Evolutionary conservation across 1,140 invertebrate genomes (phyloP).

Genomic region (Lucilia cuprina): DNA sequence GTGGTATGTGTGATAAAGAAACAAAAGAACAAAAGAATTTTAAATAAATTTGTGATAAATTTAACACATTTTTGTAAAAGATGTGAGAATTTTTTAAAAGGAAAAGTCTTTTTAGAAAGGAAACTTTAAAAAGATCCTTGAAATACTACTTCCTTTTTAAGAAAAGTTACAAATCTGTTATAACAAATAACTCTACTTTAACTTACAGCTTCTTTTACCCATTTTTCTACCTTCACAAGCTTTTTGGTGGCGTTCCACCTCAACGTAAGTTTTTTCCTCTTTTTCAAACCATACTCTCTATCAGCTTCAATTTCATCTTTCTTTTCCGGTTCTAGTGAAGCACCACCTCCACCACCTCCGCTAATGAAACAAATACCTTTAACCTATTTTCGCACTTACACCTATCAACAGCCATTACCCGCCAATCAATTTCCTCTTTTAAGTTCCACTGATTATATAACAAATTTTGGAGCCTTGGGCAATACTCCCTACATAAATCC

Average conservation of each 20-base stretch:
- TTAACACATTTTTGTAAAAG: neutral
- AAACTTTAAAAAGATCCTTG: too few relatives aligned
- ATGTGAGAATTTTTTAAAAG: too few relatives aligned
- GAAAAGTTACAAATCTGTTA: too few relatives aligned
- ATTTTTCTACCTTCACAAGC: constrained; percentile 34
- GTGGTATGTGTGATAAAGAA: constrained; percentile 32
- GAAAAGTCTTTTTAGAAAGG: too few relatives aligned
- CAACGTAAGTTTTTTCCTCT: constrained; percentile 37
- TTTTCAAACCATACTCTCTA: neutral
- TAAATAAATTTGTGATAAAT: constrained; percentile 1
- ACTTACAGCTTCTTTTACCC: constrained; percentile 21
- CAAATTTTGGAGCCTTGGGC: neutral
- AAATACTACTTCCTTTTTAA: too few relatives aligned
- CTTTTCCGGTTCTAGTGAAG: constrained; percentile 43
- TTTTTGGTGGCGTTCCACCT: constrained; percentile 55
- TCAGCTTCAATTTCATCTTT: neutral
- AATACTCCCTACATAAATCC: constrained; percentile 46
- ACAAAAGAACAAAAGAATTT: neutral
- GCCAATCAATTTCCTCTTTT: constrained; percentile 46
- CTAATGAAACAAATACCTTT: constrained; percentile 56
- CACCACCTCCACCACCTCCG: constrained; percentile 41
- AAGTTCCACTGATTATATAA: constrained; percentile 39
- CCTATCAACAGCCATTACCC: constrained; percentile 50
- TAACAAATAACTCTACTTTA: neutral
- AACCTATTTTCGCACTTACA: constrained; percentile 59